Conservation (phyloP, 2,113 vertebrate species). For the Hippocampus abdominalis region DNA sequence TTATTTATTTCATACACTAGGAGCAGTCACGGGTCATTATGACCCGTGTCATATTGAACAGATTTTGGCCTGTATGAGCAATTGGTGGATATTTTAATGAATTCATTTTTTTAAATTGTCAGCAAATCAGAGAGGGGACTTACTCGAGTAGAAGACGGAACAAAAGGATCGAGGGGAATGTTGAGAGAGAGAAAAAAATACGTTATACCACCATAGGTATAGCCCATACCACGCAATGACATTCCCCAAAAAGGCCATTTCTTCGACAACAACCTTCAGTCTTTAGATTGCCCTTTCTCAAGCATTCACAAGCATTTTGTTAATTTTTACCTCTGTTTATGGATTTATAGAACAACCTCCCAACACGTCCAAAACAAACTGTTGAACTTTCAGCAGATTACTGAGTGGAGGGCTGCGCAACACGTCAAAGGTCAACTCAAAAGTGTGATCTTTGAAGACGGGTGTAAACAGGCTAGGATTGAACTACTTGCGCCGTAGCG, state of each 20-base stretch:
- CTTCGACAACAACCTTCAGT: neutral
- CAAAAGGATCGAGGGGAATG: too few species aligned
- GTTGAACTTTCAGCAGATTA: slow-evolving; percentile 2
- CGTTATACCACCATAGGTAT: too few species aligned
- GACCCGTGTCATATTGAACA: neutral
- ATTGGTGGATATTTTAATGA: too few species aligned
- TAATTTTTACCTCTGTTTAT: neutral
- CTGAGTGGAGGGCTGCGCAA: neutral
- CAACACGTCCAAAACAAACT: neutral
- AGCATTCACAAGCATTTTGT: neutral
- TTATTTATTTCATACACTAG: neutral
- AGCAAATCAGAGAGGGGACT: too few species aligned
- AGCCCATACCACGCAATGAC: too few species aligned
- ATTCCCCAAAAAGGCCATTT: too few species aligned
- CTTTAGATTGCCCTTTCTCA: neutral
- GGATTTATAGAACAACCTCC: neutral
- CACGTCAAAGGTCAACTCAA: neutral
- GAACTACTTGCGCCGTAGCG: neutral
- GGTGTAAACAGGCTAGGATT: neutral
- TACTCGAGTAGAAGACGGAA: too few species aligned
- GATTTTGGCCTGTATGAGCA: too few species aligned
- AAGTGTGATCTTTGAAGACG: neutral
- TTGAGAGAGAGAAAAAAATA: too few species aligned
- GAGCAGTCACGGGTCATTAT: neutral
- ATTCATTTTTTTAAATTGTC: neutral